Percentiles rank a stretch among this genome's conserved stretches.
phyloP scores from a whole-genome alignment of 2,888 invertebrate species.

The Synergus itoensis region DNA sequence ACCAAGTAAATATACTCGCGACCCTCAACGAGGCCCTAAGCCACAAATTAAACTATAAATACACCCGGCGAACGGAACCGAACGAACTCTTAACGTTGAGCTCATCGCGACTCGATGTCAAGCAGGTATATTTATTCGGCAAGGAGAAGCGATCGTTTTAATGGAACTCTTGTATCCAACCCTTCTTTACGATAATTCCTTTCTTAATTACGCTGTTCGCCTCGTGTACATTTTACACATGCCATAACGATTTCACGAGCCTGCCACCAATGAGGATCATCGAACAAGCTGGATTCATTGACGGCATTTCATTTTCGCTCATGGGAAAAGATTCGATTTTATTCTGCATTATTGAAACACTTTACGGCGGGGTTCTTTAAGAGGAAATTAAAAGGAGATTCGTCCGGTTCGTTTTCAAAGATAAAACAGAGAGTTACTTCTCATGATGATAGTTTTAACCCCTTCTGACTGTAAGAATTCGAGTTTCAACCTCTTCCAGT shows the following conservation, averaged over 20 bases:
- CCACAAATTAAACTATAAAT: constrained; percentile 76
- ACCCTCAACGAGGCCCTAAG: constrained; percentile 72
- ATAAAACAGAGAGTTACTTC: too few species aligned
- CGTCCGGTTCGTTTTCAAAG: too few species aligned
- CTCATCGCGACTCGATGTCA: constrained; percentile 52
- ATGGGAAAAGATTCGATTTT: neutral
- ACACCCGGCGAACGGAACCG: constrained; percentile 64
- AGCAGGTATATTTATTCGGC: constrained; percentile 56
- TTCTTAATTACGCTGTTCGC: constrained; percentile 53
- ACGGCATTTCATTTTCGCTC: neutral
- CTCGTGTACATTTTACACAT: constrained; percentile 25
- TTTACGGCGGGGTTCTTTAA: neutral
- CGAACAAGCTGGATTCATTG: neutral
- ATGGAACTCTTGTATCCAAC: constrained; percentile 54
- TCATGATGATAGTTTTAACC: too few species aligned
- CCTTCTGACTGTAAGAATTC: too few species aligned
- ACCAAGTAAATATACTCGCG: constrained; percentile 74
- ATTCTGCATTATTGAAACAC: neutral
- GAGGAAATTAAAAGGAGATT: neutral
- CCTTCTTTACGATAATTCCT: constrained; percentile 58
- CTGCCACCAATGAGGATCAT: constrained; percentile 4
- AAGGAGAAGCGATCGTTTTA: constrained; percentile 60
- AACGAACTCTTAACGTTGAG: constrained; percentile 61
- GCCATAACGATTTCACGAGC: constrained; percentile 23
- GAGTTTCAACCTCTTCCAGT: too few species aligned